Evolutionary conservation across 1,140 invertebrate species (phyloP).

Genomic region (Drosophila seguyi): DNA sequence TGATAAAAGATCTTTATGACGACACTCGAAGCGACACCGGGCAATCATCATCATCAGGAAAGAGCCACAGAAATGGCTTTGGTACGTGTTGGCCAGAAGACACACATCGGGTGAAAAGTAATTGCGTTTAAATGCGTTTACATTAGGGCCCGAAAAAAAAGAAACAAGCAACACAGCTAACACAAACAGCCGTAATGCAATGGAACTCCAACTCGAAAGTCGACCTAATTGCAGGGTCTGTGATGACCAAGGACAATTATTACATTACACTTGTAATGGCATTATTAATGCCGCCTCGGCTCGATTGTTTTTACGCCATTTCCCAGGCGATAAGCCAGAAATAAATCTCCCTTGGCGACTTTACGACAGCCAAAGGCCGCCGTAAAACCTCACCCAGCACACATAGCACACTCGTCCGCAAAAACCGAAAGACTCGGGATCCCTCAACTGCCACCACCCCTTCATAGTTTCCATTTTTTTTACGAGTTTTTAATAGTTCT

Average conservation of each 20-base stretch:
- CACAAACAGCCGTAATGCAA: constrained; percentile 36
- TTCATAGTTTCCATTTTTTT: constrained; percentile 55
- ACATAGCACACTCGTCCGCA: constrained; percentile 55
- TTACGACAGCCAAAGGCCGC: constrained; percentile 78
- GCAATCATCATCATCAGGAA: constrained; percentile 78
- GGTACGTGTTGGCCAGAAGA: constrained; percentile 73
- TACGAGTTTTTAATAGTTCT: constrained; percentile 85
- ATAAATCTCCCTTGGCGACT: constrained; percentile 65
- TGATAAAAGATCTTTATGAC: constrained; percentile 85
- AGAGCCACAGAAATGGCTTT: constrained; percentile 68
- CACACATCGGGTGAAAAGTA: constrained; percentile 73
- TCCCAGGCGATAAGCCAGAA: constrained; percentile 49
- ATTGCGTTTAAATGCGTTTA: constrained; percentile 82
- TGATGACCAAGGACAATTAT: constrained; percentile 77
- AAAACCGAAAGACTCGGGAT: constrained; percentile 1
- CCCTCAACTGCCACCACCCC: constrained; percentile 7
- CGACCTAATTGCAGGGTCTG: constrained; percentile 47
- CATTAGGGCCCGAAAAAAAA: constrained; percentile 63
- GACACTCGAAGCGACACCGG: constrained; percentile 77
- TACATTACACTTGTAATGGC: constrained; percentile 80
- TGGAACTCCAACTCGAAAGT: constrained; percentile 16
- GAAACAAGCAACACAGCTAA: constrained; percentile 8
- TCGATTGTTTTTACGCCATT: constrained; percentile 59
- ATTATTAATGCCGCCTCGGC: constrained; percentile 70
- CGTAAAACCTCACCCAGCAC: constrained; percentile 40